These are phyloP conservation scores for Monopterus albus DNA, from an alignment of 2,113 vertebrate species.

Conservation along the genomic window DNA sequence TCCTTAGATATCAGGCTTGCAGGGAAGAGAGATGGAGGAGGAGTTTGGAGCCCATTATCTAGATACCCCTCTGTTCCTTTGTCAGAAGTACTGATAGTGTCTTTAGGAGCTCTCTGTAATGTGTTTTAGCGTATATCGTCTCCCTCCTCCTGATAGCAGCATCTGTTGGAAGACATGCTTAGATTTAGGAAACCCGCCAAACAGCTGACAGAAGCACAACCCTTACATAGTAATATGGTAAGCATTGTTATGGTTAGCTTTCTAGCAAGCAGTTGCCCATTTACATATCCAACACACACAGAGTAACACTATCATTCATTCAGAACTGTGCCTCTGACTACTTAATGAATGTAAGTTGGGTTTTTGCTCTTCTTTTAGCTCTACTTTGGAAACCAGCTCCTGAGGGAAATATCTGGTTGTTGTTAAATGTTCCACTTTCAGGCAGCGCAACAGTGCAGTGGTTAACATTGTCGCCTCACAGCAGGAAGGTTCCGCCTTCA, in stretches of 20 bases:
- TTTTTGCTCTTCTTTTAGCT: no score
- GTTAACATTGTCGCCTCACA: no score
- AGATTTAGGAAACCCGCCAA: neutral
- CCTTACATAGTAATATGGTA: neutral
- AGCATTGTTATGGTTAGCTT: neutral
- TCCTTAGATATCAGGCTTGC: slow-evolving; percentile 12
- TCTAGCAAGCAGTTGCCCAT: no score
- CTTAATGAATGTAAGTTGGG: no score
- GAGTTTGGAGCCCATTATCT: slow-evolving; percentile 35
- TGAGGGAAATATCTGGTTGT: no score
- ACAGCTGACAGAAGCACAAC: neutral
- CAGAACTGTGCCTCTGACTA: no score
- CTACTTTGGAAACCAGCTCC: no score
- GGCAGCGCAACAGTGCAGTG: no score
- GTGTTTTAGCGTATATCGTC: neutral
- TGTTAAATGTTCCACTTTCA: no score
- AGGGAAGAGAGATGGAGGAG: slow-evolving; percentile 10
- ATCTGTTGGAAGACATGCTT: slow-evolving; percentile 13
- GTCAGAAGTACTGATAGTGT: slow-evolving; percentile 23
- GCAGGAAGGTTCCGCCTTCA: no score
- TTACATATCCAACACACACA: neutral
- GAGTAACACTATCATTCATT: no score
- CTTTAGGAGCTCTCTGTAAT: slow-evolving; percentile 7
- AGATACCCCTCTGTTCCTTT: slow-evolving; percentile 28
- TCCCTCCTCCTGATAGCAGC: neutral